Evolutionary conservation across 2,113 vertebrate genomes (phyloP).

Genomic region (Ctenodactylus gundi): DNA sequence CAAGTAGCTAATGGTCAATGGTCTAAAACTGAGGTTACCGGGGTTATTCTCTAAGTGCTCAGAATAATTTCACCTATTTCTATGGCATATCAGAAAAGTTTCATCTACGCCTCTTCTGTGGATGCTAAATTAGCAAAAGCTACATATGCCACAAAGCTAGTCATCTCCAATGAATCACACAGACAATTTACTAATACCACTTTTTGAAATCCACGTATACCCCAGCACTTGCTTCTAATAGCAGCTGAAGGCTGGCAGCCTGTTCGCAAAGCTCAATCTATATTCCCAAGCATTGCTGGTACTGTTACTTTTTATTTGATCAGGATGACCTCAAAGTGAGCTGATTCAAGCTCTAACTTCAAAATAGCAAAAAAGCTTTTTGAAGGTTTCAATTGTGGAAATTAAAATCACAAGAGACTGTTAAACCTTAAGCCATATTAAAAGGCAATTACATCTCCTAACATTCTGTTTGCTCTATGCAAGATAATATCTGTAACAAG

Average conservation of each 20-base stretch:
- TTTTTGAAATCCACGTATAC: background rate
- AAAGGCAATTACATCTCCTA: constrained; percentile 7
- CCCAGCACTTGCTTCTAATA: background rate
- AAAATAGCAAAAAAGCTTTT: constrained; percentile 6
- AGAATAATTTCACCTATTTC: background rate
- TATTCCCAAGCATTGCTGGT: background rate
- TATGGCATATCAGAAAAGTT: background rate
- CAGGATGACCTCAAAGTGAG: background rate
- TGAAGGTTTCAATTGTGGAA: constrained; percentile 18
- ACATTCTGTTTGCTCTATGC: constrained; percentile 23
- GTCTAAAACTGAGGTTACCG: background rate
- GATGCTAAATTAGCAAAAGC: background rate
- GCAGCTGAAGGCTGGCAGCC: background rate
- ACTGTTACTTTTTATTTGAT: background rate
- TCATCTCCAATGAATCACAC: background rate
- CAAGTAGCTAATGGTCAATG: background rate
- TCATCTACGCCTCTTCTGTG: background rate
- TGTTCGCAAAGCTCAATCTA: background rate
- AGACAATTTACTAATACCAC: background rate
- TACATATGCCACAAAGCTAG: background rate
- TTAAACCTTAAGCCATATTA: constrained; percentile 20
- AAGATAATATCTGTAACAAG: background rate
- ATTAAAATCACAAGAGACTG: background rate
- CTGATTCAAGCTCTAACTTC: constrained; percentile 26
- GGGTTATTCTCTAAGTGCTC: background rate